Evolutionary conservation across 1,140 invertebrate genomes (phyloP).

Genomic region (Hestina assimilis): DNA sequence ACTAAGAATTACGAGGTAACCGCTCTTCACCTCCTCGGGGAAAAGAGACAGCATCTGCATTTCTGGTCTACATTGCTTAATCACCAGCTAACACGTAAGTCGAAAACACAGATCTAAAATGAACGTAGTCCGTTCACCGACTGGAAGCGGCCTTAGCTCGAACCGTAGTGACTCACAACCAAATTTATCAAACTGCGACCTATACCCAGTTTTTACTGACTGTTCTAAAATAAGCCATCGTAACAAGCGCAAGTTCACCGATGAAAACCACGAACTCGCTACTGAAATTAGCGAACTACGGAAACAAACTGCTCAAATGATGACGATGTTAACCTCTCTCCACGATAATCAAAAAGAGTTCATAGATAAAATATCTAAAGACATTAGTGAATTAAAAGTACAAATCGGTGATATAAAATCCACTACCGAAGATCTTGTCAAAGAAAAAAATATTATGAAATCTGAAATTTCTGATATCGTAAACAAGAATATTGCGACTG

Average conservation of each 20-base stretch:
- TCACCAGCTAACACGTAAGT: background rate
- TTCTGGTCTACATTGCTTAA: too few species aligned
- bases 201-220: background rate
- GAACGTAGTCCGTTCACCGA: background rate
- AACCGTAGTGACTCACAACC: background rate
- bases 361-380: background rate
- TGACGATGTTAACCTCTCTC: background rate
- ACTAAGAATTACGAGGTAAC: too few species aligned
- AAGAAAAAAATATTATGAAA: background rate
- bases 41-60: too few species aligned
- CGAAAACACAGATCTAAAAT: background rate
- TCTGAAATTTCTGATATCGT: background rate
- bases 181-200: background rate
- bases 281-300: background rate
- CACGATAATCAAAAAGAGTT: background rate
- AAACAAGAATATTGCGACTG: background rate
- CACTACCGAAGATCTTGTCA: background rate
- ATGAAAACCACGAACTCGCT: background rate
- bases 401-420: background rate
- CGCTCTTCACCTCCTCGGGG: too few species aligned
- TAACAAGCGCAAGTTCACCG: conserved; percentile 5
- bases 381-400: background rate
- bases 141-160: background rate
- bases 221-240: background rate
- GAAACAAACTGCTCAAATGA: background rate